Evolutionary conservation across 2,797 vertebrate genomes (phyloP), one percentile per base, ranked within the genome.

Genomic region (Phoeniculus purpureus): DNA sequence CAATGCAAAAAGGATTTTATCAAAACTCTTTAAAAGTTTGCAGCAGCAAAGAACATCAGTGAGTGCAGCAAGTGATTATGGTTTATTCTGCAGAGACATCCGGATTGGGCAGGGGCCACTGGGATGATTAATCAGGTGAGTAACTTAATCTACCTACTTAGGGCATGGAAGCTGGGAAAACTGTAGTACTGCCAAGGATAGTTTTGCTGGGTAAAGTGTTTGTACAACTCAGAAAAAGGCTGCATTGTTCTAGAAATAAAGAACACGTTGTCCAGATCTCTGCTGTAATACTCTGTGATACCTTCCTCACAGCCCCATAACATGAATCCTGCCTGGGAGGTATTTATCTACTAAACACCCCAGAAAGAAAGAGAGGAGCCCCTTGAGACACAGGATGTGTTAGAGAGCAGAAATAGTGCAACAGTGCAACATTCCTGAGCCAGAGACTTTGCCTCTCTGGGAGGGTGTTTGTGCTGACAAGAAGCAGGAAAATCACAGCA

Each of bases 171-270:
- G 31, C 67, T 81, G 71, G 75, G 74, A 92, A 82, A 40, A 29
- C 54, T 76, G 34, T 66, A 73, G 47, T 76, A 32, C 56, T 88
- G 85, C 90, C 85, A 90, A 86, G 64, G 60, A 67, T 86, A 94
- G 78, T 88, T 74, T 84, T 81, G 64, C 92, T 86, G 67, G 50
- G 64, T 74, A 23, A 92, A 94, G 22, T 86, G 88, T 90, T 93
- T 94, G 77, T 64, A 90, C 86, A 74, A 81, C 54, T 71, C 60
- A 91, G 78, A 92, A 91, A 91, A 94, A 90, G 74, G 71, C 74
- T 88, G 25, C 40, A 88, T 94, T 95, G 74, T 92, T 94, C 81
- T 70, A 71, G 78, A 90, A 90, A 96, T 77, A 95, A 94, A 92
- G 83, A 84, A 8, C 1, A 0, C 26, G 34, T 71, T 94, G 78